Conservation (phyloP, 2,888 invertebrate genomes). For the Germaria angustata region DNA sequence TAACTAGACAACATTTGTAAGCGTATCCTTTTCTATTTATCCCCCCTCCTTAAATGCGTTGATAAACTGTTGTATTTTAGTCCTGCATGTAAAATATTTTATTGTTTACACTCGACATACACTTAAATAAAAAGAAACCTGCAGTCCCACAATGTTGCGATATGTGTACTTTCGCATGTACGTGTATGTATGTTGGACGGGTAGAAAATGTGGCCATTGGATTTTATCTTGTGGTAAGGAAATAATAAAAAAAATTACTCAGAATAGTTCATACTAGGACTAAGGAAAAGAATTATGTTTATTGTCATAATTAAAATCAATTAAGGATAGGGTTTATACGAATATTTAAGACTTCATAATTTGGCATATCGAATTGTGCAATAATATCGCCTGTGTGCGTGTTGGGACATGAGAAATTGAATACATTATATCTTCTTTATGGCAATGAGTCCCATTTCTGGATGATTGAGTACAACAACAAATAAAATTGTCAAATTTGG, state of each 20-base stretch:
- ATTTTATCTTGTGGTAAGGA: neutral
- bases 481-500: too few relatives aligned
- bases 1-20: conserved; percentile 21
- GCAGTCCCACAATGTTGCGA: neutral
- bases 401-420: too few relatives aligned
- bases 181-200: neutral
- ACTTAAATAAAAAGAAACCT: neutral
- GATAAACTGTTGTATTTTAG: conserved; percentile 53
- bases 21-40: neutral
- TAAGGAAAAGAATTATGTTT: neutral
- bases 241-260: neutral
- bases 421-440: too few relatives aligned
- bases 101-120: conserved; percentile 22
- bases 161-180: neutral
- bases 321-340: too few relatives aligned
- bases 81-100: neutral
- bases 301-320: neutral
- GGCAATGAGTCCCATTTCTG: too few relatives aligned
- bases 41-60: conserved; percentile 35
- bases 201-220: neutral
- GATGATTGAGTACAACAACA: too few relatives aligned
- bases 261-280: neutral
- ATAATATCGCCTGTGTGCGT: too few relatives aligned
- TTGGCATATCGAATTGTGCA: too few relatives aligned
- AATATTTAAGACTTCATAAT: too few relatives aligned